Evolutionary conservation across 2,797 vertebrate species (phyloP).

Genomic region (Crax fasciolata): DNA sequence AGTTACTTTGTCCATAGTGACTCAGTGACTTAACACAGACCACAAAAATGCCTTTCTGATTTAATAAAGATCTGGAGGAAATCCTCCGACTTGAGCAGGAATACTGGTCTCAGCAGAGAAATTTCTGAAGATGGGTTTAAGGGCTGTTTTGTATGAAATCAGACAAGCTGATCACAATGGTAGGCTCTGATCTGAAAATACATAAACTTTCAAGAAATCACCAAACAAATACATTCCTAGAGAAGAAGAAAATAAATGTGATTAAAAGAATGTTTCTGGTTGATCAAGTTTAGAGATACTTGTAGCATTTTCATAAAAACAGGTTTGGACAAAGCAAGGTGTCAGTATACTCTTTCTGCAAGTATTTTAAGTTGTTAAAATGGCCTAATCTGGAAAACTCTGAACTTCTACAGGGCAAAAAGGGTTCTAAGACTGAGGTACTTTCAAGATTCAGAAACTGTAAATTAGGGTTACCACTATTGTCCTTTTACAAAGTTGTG

Average conservation of each 20-base stretch:
- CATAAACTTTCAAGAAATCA: background rate
- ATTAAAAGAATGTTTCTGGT: background rate
- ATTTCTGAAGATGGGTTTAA: constrained; percentile 18
- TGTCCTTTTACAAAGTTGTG: background rate
- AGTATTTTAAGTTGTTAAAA: background rate
- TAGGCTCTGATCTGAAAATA: constrained; percentile 6
- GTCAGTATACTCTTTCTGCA: background rate
- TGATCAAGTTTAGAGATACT: background rate
- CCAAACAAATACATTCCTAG: background rate
- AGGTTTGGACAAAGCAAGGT: background rate
- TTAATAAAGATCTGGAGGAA: constrained; percentile 35
- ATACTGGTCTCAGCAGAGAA: background rate
- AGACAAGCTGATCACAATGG: background rate
- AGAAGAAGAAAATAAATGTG: background rate
- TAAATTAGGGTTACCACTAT: background rate
- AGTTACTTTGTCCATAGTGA: background rate
- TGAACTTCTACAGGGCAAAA: background rate
- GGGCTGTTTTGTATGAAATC: background rate
- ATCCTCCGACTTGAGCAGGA: background rate
- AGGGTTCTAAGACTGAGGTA: background rate
- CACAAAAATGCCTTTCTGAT: constrained; percentile 40
- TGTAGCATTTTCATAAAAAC: background rate
- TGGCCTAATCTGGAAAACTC: background rate
- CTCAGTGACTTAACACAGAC: constrained; percentile 30
- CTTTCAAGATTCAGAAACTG: background rate